Conservation (phyloP, 2,888 invertebrate genomes). For the Ochropacha duplaris region DNA sequence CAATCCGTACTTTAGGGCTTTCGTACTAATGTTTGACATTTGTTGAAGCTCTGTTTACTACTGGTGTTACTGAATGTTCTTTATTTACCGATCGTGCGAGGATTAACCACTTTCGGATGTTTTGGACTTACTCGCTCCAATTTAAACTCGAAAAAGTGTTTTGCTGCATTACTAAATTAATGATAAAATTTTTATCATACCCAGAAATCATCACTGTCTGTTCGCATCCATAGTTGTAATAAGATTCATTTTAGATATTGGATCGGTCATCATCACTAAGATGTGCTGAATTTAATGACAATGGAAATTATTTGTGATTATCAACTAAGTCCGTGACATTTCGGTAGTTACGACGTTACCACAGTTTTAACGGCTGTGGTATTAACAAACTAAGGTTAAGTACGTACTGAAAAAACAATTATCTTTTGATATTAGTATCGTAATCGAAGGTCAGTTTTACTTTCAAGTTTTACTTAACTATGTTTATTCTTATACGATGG, state of each 20-base stretch:
- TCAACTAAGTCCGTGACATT: conserved; percentile 38
- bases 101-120: background rate
- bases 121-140: background rate
- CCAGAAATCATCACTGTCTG: background rate
- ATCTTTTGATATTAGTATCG: conserved; percentile 29
- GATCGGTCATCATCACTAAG: background rate
- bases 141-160: background rate
- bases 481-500: conserved; percentile 20
- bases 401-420: conserved; percentile 35
- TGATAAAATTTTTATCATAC: background rate
- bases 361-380: conserved; percentile 37
- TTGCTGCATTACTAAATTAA: too few species aligned
- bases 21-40: conserved; percentile 4
- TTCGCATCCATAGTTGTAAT: background rate
- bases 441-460: conserved; percentile 33
- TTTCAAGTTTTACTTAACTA: conserved; percentile 27
- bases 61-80: background rate
- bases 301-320: background rate
- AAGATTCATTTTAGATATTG: background rate
- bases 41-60: conserved; percentile 4
- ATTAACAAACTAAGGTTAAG: conserved; percentile 37
- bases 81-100: background rate
- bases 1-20: conserved; percentile 13
- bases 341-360: conserved; percentile 24
- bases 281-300: background rate